A percentile compares a stretch with the other conserved stretches of the same genome.
Evolutionary conservation across 2,888 invertebrate genomes (phyloP).

Genomic region (Syritta pipiens): DNA sequence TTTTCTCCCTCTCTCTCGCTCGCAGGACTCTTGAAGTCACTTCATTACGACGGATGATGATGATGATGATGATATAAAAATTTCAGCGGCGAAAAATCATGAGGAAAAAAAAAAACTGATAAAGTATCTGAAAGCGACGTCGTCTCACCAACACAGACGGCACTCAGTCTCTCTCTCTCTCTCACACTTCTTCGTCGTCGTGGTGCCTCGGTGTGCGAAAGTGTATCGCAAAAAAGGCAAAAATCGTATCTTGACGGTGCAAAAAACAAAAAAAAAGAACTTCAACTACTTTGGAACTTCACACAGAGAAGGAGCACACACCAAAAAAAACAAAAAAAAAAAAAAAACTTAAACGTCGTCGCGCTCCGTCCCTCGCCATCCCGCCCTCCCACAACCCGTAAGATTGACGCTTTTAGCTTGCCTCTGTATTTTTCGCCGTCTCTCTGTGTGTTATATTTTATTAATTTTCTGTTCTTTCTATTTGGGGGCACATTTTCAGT

Average conservation of each 20-base stretch:
- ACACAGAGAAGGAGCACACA: conserved; percentile 57
- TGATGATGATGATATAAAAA: no score
- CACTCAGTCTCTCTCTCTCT: conserved; percentile 47
- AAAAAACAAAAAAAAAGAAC: conserved; percentile 25
- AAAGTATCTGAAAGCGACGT: conserved; percentile 16
- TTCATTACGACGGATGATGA: no score
- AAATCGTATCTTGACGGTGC: conserved; percentile 43
- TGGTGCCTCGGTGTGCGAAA: conserved; percentile 34
- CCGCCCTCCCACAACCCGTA: conserved; percentile 7
- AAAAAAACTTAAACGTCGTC: conserved; percentile 7
- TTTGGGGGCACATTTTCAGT: conserved; percentile 72
- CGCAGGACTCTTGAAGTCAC: no score
- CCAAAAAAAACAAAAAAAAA: conserved; percentile 24
- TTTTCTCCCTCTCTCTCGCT: background rate
- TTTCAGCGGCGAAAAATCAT: no score
- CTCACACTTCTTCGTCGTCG: conserved; percentile 11
- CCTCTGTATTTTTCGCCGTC: conserved; percentile 58
- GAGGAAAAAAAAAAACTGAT: background rate
- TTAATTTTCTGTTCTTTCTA: conserved; percentile 70
- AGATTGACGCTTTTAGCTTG: conserved; percentile 53
- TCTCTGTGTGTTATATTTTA: conserved; percentile 69
- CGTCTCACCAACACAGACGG: conserved; percentile 47
- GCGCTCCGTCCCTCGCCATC: conserved; percentile 35
- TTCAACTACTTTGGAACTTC: conserved; percentile 45
- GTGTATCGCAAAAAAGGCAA: conserved; percentile 38